Evolutionary conservation across 23 tunicate genomes (phyloP), one percentile per base, ranked within the genome.

Genomic region (Ciona savignyi): DNA sequence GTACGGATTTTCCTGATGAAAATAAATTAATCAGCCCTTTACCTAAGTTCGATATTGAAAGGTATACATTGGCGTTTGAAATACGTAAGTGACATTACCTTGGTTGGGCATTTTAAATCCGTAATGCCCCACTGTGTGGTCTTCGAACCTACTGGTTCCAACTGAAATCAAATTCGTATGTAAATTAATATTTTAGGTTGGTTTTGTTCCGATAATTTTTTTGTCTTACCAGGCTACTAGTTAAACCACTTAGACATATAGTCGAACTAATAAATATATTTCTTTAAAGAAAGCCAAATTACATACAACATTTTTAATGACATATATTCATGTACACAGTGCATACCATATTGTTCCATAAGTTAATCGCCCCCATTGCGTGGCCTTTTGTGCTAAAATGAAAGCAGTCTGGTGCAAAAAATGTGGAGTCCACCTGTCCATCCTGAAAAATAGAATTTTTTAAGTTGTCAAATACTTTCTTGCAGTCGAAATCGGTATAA

Each of bases 311-410:
- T 51, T 51, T 15, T 21, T 15, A 15, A 15, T 51, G 20, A 15
- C 19, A 51, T 51, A 51, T 51, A 15, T 19, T 51, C 21, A 51
- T 19, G 19, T 51, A n/a, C n/a, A 42, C 56, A 42, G 56, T 9
- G n/a, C n/a, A 34, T 73, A 85, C 97, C 97, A 91, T 91, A 73
- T 91, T 91, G 62, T 91, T 91, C 97, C 97, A 91, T 51, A 91
- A 51, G 66, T 91, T 91, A 0, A 91, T 32, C 19, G 91, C 97
- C 30, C 83, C 97, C 97, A 91, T 75, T 0, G 91, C 91, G 65
- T 91, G 97, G 2, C 97, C 97, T 34, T 81, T 91, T 15, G 76
- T 75, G 27, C 91, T 80, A 68, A 91, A 91, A 61, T 91, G 97
- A 60, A 91, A 91, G 80, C 97, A 91, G 62, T 91, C 97, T 2